These are phyloP conservation scores for Ceratina australensis DNA, from an alignment of 1,140 invertebrate genomes.

Conservation along the genomic window DNA sequence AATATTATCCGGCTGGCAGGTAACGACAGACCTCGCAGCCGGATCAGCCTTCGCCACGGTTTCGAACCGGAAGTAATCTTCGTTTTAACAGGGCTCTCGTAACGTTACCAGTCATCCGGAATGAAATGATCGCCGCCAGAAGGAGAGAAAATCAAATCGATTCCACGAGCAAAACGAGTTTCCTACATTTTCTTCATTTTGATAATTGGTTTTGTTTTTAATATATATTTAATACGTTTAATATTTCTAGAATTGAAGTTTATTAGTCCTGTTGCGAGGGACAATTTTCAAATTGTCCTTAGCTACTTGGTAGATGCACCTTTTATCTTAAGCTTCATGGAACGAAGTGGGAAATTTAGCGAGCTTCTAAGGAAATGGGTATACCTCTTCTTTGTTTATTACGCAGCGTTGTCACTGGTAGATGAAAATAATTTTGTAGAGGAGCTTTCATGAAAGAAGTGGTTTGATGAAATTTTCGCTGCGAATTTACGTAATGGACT, in stretches of 20 bases:
- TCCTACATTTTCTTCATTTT: too few relatives aligned
- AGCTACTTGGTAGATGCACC: background rate
- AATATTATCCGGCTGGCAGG: conserved; percentile 3
- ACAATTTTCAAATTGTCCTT: background rate
- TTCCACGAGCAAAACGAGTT: too few relatives aligned
- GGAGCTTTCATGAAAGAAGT: background rate
- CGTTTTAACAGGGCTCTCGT: conserved; percentile 26
- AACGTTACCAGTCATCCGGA: background rate
- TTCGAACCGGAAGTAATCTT: conserved; percentile 53
- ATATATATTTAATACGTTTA: too few relatives aligned
- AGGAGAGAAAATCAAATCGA: background rate
- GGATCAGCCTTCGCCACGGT: conserved; percentile 28
- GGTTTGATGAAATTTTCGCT: background rate
- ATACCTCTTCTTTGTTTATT: background rate
- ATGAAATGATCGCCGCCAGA: background rate
- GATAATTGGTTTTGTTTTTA: too few relatives aligned
- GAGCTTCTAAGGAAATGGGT: conserved; percentile 8
- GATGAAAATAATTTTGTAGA: background rate
- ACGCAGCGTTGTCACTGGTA: background rate
- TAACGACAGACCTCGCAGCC: conserved; percentile 32
- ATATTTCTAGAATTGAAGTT: too few relatives aligned
- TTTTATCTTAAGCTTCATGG: background rate
- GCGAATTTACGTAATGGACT: background rate
- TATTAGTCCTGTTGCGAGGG: too few relatives aligned
- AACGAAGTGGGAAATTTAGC: conserved; percentile 7